A percentile compares a stretch with the other conserved stretches of the same genome.
phyloP scores from a whole-genome alignment of 2,113 vertebrate genomes.

The Charadrius vociferus region DNA sequence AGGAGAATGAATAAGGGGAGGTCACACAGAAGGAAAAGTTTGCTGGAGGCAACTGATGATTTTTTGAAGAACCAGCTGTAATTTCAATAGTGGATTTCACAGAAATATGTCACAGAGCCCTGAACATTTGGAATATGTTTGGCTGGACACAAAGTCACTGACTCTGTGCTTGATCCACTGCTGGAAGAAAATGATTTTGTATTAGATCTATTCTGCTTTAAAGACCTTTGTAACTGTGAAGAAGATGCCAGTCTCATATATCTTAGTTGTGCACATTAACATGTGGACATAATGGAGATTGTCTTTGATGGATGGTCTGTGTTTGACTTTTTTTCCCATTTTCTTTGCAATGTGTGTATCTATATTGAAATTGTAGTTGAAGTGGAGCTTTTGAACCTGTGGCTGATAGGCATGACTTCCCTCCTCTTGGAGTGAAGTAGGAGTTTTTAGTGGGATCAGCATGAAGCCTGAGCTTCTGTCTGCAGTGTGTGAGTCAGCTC shows the following conservation, averaged over 20 bases:
- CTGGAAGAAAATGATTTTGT: neutral
- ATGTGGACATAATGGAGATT: neutral
- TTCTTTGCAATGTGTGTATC: neutral
- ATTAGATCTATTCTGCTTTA: neutral
- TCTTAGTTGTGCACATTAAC: neutral
- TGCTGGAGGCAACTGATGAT: neutral
- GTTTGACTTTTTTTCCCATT: neutral
- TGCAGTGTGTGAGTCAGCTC: neutral
- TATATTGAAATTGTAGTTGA: neutral
- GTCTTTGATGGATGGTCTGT: neutral
- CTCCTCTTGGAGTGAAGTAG: neutral
- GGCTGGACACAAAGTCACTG: neutral
- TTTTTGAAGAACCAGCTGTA: neutral
- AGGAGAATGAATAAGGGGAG: neutral
- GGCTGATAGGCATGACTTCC: neutral
- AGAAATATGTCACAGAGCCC: neutral
- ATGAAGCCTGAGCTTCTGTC: neutral
- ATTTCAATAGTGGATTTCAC: neutral
- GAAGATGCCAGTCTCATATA: accelerated
- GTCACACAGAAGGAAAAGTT: neutral
- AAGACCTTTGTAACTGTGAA: neutral
- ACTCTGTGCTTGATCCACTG: neutral
- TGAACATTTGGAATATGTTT: neutral
- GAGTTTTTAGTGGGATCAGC: neutral
- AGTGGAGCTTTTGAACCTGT: neutral